Percentiles rank a stretch among this genome's conserved stretches.
Conservation (phyloP, 2,797 vertebrate species). For the Sebastes flavidus region DNA sequence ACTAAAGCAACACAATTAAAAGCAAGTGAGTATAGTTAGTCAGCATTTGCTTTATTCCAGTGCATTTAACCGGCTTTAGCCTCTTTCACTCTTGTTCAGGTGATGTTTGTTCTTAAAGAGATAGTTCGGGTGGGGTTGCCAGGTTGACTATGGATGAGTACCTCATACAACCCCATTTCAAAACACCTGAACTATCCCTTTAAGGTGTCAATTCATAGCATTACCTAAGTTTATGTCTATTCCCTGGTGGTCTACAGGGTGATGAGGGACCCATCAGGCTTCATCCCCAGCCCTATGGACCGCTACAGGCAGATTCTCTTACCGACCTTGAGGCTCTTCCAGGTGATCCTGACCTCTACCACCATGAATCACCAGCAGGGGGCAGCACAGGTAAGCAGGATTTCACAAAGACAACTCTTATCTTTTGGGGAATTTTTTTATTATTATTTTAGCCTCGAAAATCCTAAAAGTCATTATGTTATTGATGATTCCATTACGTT, state of each 20-base stretch:
- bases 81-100: not conserved
- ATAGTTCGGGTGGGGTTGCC: too few species aligned
- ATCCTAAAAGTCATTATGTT: not conserved
- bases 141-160: not conserved
- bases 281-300: slow-evolving; percentile 93
- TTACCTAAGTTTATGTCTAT: not conserved
- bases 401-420: not conserved
- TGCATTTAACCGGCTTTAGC: not conserved
- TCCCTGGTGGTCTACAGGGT: slow-evolving; percentile 73
- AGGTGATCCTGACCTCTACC: slow-evolving; percentile 95
- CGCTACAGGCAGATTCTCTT: slow-evolving; percentile 95
- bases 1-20: not conserved
- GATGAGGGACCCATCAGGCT: slow-evolving; percentile 91
- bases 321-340: slow-evolving; percentile 91
- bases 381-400: slow-evolving; percentile 88
- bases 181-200: not conserved
- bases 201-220: not conserved
- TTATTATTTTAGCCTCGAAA: not conserved
- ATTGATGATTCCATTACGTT: not conserved
- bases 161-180: not conserved
- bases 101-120: not conserved
- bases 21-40: not conserved
- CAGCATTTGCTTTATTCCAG: not conserved
- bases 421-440: not conserved
- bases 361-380: slow-evolving; percentile 94